Base-by-base conservation (phyloP, 2,113 vertebrate genomes). In the Phrynosoma platyrhinos region DNA sequence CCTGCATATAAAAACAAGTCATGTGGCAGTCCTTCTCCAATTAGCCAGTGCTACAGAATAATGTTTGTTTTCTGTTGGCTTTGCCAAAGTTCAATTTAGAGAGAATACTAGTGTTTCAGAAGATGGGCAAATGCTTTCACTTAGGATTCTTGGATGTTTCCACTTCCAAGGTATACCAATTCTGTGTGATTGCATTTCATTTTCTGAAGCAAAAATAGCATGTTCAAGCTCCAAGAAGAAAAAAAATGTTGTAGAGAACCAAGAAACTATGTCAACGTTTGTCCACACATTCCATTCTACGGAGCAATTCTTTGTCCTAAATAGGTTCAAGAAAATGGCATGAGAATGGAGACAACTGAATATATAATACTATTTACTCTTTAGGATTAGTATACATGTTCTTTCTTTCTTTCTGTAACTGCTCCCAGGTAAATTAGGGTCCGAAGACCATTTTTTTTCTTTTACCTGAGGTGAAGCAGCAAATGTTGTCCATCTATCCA, bases 161-260 rank as follows among this genome's bases (percentile, higher is more conserved):
- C 52, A n/a, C n/a, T 69, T 30, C 42, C 83, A 86, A 71, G 79
- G 62, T 76, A 76, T 64, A 53, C 75, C 16, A 42, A 58, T n/a
- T 75, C 42, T 40, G 18, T 32, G 64, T 62, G 52, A 71, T 82
- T 86, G 42, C 7, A 52, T 85, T 75, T 85, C 62, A 78, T 76
- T 86, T 62, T 82, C 66, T 58, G 16, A 85, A 36, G 12, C 69
- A 58, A 82, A 69, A 82, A 82, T 82, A 82, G 81, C 66, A 82
- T 47, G 9, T 2, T 47, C 25, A 62, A 23, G 32, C 66, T 79
- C 69, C 64, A 78, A 12, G 77, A 69, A 47, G 8, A n/a, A 30
- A 83, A n/a, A 27, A 72, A 62, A 47, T 21, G 30, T 9, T 66
- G 8, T 23, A 69, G 32, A 58, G n/a, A 42, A 42, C 25, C 47